These are phyloP conservation scores for Taurulus bubalis DNA, from an alignment of 2,113 vertebrate genomes.

Conservation along the genomic window DNA sequence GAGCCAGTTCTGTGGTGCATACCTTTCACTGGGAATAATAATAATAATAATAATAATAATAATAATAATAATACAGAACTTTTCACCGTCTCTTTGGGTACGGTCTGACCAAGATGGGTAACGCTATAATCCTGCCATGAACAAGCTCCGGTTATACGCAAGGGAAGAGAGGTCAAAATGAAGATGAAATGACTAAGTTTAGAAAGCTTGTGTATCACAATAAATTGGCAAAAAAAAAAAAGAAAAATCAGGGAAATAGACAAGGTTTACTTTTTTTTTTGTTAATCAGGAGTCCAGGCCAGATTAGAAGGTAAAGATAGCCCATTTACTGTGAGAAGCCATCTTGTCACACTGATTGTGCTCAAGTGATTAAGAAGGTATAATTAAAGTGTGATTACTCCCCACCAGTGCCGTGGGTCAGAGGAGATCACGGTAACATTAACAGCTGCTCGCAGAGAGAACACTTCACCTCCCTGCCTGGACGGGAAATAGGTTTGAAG, in stretches of 20 bases:
- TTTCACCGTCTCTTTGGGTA: constrained; percentile 64
- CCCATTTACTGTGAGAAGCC: constrained; percentile 53
- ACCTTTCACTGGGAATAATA: constrained; percentile 77
- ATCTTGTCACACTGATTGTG: constrained; percentile 63
- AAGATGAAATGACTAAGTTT: not conserved
- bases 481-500: constrained; percentile 20
- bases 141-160: not conserved
- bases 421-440: constrained; percentile 54
- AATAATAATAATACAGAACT: constrained; percentile 72
- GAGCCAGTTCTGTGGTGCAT: constrained; percentile 80
- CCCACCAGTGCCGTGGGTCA: constrained; percentile 70
- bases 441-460: constrained; percentile 39
- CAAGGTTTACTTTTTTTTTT: not conserved
- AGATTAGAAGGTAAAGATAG: constrained; percentile 58
- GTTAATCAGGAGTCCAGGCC: constrained; percentile 31
- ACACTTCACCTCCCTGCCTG: constrained; percentile 35
- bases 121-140: constrained; percentile 16
- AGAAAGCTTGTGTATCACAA: not conserved
- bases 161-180: not conserved
- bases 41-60: constrained; percentile 1
- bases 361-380: constrained; percentile 77
- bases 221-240: not conserved
- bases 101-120: constrained; percentile 66
- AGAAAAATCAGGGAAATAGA: constrained; percentile 1
- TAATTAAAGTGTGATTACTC: constrained; percentile 78